Percentiles rank a stretch among this genome's conserved stretches.
These are phyloP conservation scores for Buceros bicornis DNA, from an alignment of 2,797 vertebrate species.

Conservation along the genomic window DNA sequence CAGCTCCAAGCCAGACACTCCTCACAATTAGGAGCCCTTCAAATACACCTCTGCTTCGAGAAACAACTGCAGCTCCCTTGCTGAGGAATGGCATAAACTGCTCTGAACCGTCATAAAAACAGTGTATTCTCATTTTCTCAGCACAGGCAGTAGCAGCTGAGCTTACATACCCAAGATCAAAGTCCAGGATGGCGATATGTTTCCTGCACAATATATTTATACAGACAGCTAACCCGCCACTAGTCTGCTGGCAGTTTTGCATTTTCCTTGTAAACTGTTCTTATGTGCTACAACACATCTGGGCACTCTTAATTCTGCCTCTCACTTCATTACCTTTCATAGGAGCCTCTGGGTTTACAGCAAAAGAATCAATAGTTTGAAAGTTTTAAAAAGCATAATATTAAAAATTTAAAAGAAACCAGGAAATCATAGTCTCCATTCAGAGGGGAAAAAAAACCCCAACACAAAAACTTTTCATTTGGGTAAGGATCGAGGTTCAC, in stretches of 20 bases:
- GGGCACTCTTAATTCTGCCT: constrained; percentile 73
- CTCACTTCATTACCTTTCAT: constrained; percentile 76
- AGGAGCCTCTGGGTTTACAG: constrained; percentile 63
- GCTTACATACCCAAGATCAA: background rate
- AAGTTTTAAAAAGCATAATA: constrained; percentile 67
- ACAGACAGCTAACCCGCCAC: constrained; percentile 36
- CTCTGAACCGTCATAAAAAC: background rate
- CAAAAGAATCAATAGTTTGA: constrained; percentile 63
- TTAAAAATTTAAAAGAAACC: constrained; percentile 69
- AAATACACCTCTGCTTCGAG: background rate
- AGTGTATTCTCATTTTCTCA: constrained; percentile 30
- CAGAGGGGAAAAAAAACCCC: background rate
- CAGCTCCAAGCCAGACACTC: background rate
- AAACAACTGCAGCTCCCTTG: background rate
- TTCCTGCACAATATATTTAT: constrained; percentile 64
- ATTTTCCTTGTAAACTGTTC: constrained; percentile 66
- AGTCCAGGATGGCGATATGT: constrained; percentile 18
- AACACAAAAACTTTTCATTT: constrained; percentile 44
- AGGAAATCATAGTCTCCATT: constrained; percentile 65
- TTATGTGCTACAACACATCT: constrained; percentile 65
- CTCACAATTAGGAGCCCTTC: background rate
- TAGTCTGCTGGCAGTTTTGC: constrained; percentile 65
- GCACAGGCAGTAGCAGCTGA: background rate
- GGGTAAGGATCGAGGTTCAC: background rate
- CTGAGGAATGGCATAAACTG: background rate